Percentiles rank a stretch among this genome's conserved stretches.
Conservation (phyloP, 2,797 vertebrate genomes). For the Halcyon smyrnensis region DNA sequence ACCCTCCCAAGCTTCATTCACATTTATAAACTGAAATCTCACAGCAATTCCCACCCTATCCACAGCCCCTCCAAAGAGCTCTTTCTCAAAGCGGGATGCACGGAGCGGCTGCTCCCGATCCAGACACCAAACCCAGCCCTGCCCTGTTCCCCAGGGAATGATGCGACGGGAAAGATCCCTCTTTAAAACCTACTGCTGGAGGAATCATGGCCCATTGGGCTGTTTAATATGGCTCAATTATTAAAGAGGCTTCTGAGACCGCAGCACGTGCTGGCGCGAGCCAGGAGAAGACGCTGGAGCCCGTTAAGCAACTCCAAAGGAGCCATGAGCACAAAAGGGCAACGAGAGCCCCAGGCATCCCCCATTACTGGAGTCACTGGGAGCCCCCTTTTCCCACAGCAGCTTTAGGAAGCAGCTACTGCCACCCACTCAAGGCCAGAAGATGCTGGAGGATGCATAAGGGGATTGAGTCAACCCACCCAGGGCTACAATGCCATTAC, state of each 20-base stretch:
- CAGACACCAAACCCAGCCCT: background rate
- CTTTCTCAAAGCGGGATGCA: rapidly evolving
- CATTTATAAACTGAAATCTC: background rate
- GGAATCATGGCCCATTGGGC: rapidly evolving
- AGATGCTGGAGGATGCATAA: background rate
- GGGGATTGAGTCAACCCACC: background rate
- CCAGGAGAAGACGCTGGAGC: rapidly evolving
- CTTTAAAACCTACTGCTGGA: background rate
- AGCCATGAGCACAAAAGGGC: background rate
- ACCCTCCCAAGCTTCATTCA: background rate
- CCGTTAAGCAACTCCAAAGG: background rate
- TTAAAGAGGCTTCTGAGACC: background rate
- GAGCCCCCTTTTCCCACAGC: background rate
- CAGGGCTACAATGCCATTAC: rapidly evolving
- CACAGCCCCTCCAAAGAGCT: rapidly evolving
- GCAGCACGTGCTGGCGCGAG: rapidly evolving
- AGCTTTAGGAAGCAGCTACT: background rate
- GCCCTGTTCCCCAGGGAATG: background rate
- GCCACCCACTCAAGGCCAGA: rapidly evolving
- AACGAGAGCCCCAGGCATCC: background rate
- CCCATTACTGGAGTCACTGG: background rate
- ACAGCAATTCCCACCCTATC: rapidly evolving
- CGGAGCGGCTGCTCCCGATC: rapidly evolving
- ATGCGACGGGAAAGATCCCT: background rate
- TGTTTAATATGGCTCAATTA: rapidly evolving